Percentiles rank a stretch among this genome's conserved stretches.
Evolutionary conservation across 2,797 vertebrate species (phyloP).

Genomic region (Siniperca obscura): DNA sequence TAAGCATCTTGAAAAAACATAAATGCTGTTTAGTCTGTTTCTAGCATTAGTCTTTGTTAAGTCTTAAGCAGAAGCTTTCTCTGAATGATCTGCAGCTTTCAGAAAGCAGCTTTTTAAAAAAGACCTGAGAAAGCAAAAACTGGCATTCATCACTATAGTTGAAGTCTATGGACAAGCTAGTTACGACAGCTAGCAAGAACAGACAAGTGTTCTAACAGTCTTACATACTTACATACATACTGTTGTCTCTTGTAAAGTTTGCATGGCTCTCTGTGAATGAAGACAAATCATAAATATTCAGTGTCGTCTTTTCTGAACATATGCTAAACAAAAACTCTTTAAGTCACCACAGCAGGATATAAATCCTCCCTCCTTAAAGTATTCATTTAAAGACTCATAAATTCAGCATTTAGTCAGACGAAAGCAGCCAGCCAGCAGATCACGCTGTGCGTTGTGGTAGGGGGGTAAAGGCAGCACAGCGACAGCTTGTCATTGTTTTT

Average conservation of each 20-base stretch:
- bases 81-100: background rate
- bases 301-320: slow-evolving; percentile 57
- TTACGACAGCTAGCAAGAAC: background rate
- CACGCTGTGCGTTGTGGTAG: slow-evolving; percentile 65
- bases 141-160: background rate
- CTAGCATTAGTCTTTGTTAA: background rate
- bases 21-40: background rate
- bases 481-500: slow-evolving; percentile 64
- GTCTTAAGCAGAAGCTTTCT: background rate
- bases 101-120: background rate
- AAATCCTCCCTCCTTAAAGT: slow-evolving; percentile 67
- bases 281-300: slow-evolving; percentile 74
- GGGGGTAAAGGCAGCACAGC: slow-evolving; percentile 41
- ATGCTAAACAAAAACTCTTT: slow-evolving; percentile 70
- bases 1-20: background rate
- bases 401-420: slow-evolving; percentile 76
- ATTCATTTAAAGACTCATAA: slow-evolving; percentile 73
- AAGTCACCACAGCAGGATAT: slow-evolving; percentile 70
- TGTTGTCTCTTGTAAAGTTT: slow-evolving; percentile 37
- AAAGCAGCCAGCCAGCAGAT: slow-evolving; percentile 60
- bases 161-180: background rate
- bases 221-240: background rate
- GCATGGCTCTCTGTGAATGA: slow-evolving; percentile 34
- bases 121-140: background rate
- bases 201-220: background rate